Conservation (phyloP, 2,888 invertebrate genomes). For the Rotaria sp. region DNA sequence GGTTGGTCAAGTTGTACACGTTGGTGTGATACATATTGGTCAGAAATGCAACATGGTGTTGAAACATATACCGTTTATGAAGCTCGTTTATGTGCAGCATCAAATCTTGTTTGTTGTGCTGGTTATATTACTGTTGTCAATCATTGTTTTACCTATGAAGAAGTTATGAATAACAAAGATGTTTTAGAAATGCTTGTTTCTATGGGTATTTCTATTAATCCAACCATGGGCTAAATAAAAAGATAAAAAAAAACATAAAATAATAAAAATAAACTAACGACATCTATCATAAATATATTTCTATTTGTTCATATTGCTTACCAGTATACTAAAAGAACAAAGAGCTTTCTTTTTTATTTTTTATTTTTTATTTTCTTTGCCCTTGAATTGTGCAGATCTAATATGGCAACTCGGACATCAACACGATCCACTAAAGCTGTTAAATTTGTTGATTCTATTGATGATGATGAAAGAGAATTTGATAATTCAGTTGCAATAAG, state of each 20-base stretch:
- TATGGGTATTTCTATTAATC: not conserved
- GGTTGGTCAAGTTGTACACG: conserved; percentile 9
- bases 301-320: not conserved
- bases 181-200: not conserved
- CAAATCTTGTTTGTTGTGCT: not conserved
- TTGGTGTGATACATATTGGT: not conserved
- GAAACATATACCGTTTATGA: not conserved
- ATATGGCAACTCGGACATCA: not conserved
- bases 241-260: not conserved
- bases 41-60: not conserved
- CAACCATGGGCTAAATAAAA: not conserved
- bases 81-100: not conserved
- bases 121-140: conserved; percentile 2
- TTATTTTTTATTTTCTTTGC: not conserved
- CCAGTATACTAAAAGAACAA: not conserved
- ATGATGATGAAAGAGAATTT: not conserved
- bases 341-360: conserved; percentile 12
- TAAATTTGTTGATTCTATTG: not conserved
- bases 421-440: conserved; percentile 6
- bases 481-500: not conserved
- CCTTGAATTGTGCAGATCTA: not conserved
- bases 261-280: not conserved
- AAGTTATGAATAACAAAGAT: conserved; percentile 19
- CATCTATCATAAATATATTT: not conserved
- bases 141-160: conserved; percentile 23